Conservation (phyloP, 1,140 invertebrate genomes). For the Hestina assimilis region DNA sequence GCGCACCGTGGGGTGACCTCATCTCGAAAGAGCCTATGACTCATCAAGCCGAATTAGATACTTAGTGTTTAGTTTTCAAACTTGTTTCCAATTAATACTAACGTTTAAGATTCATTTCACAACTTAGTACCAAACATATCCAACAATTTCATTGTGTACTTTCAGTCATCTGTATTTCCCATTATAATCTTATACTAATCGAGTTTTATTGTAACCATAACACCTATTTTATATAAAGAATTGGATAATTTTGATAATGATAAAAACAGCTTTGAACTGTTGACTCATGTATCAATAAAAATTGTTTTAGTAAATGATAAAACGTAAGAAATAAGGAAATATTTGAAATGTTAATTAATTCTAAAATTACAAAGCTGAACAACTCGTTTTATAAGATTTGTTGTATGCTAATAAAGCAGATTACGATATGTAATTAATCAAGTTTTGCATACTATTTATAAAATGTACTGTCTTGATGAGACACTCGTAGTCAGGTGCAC, state of each 20-base stretch:
- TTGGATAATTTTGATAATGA: neutral
- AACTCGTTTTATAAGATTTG: conserved; percentile 2
- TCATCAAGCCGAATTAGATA: conserved; percentile 23
- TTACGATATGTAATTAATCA: neutral
- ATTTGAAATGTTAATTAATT: conserved; percentile 13
- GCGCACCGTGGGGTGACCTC: conserved; percentile 31
- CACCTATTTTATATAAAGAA: too few species aligned
- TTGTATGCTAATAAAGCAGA: neutral
- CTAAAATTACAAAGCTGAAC: neutral
- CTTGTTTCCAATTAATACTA: too few species aligned
- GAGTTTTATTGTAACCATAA: too few species aligned
- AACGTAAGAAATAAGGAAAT: neutral
- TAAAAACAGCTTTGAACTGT: neutral
- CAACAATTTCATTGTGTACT: too few species aligned
- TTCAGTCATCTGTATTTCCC: too few species aligned
- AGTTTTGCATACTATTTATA: conserved; percentile 1
- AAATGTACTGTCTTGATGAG: too few species aligned
- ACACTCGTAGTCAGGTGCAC: too few species aligned
- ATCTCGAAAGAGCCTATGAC: conserved; percentile 32
- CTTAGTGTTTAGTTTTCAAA: neutral
- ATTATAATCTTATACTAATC: too few species aligned
- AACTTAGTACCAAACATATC: too few species aligned
- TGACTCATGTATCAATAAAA: neutral
- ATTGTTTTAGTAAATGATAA: neutral
- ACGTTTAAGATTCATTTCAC: too few species aligned